Conservation (phyloP, 2,888 invertebrate genomes). For the Sphecodes monilicornis region DNA sequence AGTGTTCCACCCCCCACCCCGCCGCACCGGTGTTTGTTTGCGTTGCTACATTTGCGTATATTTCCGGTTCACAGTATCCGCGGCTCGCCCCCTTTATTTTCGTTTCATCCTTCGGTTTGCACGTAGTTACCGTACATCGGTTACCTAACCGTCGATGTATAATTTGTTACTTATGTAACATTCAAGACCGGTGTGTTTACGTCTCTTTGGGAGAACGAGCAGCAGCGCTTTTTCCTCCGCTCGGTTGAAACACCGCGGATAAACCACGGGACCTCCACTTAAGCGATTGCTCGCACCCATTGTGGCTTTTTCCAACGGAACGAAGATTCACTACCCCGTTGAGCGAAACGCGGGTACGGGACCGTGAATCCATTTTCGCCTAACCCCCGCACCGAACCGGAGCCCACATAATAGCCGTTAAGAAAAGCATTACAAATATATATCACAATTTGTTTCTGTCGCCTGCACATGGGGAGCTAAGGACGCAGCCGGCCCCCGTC, state of each 20-base stretch:
- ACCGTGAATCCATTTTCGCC: slow-evolving; percentile 52
- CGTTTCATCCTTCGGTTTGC: slow-evolving; percentile 1
- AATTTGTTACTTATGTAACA: slow-evolving; percentile 77
- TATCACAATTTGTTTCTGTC: slow-evolving; percentile 51
- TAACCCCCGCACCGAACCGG: slow-evolving; percentile 12
- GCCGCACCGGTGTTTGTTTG: slow-evolving; percentile 14
- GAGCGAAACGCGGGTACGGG: slow-evolving; percentile 36
- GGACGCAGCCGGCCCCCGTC: slow-evolving; percentile 22
- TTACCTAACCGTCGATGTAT: slow-evolving; percentile 73
- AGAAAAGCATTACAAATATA: slow-evolving; percentile 56
- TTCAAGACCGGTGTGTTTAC: slow-evolving; percentile 59
- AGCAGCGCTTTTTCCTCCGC: slow-evolving; percentile 38
- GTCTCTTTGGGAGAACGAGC: slow-evolving; percentile 57
- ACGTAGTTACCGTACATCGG: slow-evolving; percentile 28
- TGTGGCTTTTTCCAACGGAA: slow-evolving; percentile 68
- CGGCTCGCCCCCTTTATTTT: neutral
- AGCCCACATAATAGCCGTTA: slow-evolving; percentile 53
- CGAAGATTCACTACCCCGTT: slow-evolving; percentile 55
- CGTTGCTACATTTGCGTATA: neutral
- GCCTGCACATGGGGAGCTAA: slow-evolving; percentile 32
- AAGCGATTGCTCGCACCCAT: slow-evolving; percentile 74
- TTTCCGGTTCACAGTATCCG: neutral
- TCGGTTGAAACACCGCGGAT: slow-evolving; percentile 60
- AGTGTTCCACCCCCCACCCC: neutral
- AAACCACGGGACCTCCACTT: slow-evolving; percentile 70